Percentiles rank a stretch among this genome's conserved stretches.
Evolutionary conservation across 2,113 vertebrate genomes (phyloP).

Genomic region (Nerophis ophidion): DNA sequence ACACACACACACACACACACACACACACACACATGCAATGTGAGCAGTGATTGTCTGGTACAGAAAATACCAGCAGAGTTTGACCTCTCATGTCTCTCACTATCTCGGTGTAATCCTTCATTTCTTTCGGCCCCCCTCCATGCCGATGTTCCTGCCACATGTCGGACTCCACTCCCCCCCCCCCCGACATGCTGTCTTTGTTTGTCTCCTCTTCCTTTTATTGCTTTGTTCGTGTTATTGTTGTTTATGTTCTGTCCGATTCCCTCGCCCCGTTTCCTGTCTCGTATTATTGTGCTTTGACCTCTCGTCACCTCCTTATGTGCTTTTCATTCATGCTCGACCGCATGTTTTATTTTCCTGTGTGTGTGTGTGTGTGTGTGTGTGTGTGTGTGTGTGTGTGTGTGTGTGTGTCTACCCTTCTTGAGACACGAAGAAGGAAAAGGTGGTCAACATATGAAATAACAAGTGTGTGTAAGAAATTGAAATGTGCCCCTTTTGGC

Average conservation of each 20-base stretch:
- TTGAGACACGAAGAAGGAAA: too few relatives aligned
- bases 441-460: too few relatives aligned
- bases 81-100: conserved; percentile 50
- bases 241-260: not conserved
- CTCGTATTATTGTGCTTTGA: not conserved
- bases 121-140: conserved; percentile 17
- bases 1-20: conserved; percentile 30
- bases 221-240: conserved; percentile 24
- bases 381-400: too few relatives aligned
- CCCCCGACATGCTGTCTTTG: conserved; percentile 27
- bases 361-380: too few relatives aligned
- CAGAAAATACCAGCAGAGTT: conserved; percentile 49
- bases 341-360: conserved; percentile 4
- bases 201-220: conserved; percentile 13
- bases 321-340: not conserved
- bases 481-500: too few relatives aligned
- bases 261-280: not conserved
- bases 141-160: conserved; percentile 7
- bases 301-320: not conserved
- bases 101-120: conserved; percentile 45
- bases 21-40: conserved; percentile 39
- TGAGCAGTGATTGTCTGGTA: conserved; percentile 54
- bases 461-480: too few relatives aligned
- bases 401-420: too few relatives aligned
- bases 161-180: not conserved